Conservation (phyloP, 1,140 invertebrate genomes). For the Dysdera silvatica region DNA sequence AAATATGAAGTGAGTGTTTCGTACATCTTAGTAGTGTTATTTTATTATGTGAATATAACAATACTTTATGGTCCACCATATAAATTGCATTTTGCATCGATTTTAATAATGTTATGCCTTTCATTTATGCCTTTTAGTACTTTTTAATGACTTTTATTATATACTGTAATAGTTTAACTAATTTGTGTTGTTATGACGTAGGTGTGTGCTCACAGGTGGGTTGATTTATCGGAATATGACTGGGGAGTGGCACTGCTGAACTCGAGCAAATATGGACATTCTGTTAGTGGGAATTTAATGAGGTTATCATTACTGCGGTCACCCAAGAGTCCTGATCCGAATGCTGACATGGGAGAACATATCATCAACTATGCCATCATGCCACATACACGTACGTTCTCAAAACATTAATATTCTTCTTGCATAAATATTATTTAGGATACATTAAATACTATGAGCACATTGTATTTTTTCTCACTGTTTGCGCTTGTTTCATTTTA, state of each 20-base stretch:
- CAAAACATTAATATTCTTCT: no score
- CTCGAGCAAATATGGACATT: slow-evolving; percentile 51
- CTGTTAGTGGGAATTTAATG: slow-evolving; percentile 44
- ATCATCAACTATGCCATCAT: slow-evolving; percentile 49
- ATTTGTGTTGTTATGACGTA: slow-evolving; percentile 26
- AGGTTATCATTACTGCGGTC: slow-evolving; percentile 48
- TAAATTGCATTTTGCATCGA: no score
- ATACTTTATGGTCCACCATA: no score
- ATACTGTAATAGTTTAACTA: neutral
- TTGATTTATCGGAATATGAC: slow-evolving; percentile 49
- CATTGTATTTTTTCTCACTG: no score
- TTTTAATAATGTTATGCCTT: no score
- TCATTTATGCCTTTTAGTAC: neutral
- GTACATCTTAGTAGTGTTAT: no score
- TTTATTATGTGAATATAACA: no score
- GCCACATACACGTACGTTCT: slow-evolving; percentile 47
- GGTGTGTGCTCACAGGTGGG: slow-evolving; percentile 51
- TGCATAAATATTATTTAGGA: no score
- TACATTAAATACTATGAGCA: no score
- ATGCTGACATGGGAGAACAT: slow-evolving; percentile 50
- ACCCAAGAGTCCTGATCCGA: slow-evolving; percentile 48
- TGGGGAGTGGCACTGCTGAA: slow-evolving; percentile 51
- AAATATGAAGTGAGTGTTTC: slow-evolving; percentile 49
- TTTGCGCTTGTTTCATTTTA: slow-evolving; percentile 28
- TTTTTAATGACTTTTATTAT: neutral